A percentile compares a stretch with the other conserved stretches of the same genome.
phyloP scores from a whole-genome alignment of 2,888 invertebrate species.

The Dusona sp. region DNA sequence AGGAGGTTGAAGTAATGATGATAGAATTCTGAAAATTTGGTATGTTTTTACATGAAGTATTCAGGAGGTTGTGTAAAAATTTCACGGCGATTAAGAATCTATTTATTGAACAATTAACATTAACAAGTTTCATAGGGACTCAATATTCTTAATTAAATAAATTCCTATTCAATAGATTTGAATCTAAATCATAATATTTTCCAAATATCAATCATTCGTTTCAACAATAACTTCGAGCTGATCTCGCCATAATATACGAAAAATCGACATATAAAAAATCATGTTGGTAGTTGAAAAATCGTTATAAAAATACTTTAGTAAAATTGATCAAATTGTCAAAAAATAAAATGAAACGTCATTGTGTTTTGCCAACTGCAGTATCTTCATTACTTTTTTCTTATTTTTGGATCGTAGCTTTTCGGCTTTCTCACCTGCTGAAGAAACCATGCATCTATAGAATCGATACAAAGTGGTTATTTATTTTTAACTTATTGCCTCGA shows the following conservation, averaged over 20 bases:
- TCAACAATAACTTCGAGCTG: too few relatives aligned
- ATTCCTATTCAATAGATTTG: too few relatives aligned
- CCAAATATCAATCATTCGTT: not conserved
- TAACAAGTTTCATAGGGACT: too few relatives aligned
- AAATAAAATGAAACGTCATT: slow-evolving; percentile 17
- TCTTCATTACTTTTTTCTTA: not conserved
- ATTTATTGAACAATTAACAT: too few relatives aligned
- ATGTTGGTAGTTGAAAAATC: too few relatives aligned
- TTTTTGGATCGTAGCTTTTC: slow-evolving; percentile 16
- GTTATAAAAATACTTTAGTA: not conserved
- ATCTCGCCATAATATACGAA: not conserved
- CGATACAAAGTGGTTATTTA: slow-evolving; percentile 41
- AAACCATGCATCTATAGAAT: slow-evolving; percentile 34
- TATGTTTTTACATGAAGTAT: too few relatives aligned
- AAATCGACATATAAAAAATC: too few relatives aligned
- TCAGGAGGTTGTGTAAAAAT: too few relatives aligned
- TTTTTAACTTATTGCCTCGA: slow-evolving; percentile 46
- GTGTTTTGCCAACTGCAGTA: slow-evolving; percentile 26
- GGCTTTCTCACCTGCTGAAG: slow-evolving; percentile 43
- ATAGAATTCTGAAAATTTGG: too few relatives aligned
- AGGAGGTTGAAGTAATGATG: too few relatives aligned
- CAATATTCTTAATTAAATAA: too few relatives aligned
- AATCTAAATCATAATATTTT: not conserved
- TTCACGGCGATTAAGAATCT: too few relatives aligned
- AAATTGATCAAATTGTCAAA: not conserved